phyloP scores from a whole-genome alignment of 2,113 vertebrate species.

The Mystacornis crossleyi region DNA sequence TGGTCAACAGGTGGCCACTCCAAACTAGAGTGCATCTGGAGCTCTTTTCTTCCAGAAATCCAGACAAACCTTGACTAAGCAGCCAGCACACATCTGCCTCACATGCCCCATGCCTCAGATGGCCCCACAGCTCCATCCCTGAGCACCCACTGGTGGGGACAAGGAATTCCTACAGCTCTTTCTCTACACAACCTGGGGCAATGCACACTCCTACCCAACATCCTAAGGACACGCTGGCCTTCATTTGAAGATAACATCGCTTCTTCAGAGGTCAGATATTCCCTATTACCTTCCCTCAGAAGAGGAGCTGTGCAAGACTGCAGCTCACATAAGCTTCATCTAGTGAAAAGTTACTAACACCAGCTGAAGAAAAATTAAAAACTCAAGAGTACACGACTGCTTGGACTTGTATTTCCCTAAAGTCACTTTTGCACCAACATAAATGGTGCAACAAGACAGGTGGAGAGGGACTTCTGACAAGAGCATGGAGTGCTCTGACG shows the following conservation, averaged over 20 bases:
- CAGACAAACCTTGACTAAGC: neutral
- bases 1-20: neutral
- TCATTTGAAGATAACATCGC: neutral
- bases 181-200: rapidly evolving
- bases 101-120: rapidly evolving
- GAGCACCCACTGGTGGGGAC: neutral
- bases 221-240: rapidly evolving
- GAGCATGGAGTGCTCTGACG: too few species aligned
- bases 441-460: neutral
- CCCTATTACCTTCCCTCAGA: neutral
- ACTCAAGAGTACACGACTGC: neutral
- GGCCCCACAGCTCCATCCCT: neutral
- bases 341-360: neutral
- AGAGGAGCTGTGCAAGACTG: neutral
- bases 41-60: neutral
- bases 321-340: neutral
- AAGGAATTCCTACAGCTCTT: neutral
- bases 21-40: neutral
- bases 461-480: neutral
- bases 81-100: neutral
- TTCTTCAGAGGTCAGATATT: neutral
- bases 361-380: neutral
- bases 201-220: neutral
- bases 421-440: neutral
- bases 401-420: neutral